A percentile compares a stretch with the other conserved stretches of the same genome.
Evolutionary conservation across 2,888 invertebrate species (phyloP).

Genomic region (Lagria hirta): DNA sequence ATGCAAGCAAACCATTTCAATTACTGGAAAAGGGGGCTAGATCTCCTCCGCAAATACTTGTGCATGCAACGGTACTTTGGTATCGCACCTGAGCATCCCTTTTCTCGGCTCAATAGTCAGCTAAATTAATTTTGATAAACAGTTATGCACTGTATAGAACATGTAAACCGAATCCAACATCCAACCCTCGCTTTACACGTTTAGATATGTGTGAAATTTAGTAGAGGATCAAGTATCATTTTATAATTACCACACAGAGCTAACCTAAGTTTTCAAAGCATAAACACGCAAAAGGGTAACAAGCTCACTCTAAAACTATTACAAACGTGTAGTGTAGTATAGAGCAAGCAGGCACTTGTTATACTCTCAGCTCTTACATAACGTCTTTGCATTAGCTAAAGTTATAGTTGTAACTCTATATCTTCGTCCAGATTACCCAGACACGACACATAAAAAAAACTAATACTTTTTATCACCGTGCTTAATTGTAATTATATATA

Average conservation of each 20-base stretch:
- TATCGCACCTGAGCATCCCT: slow-evolving; percentile 17
- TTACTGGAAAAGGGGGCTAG: slow-evolving; percentile 21
- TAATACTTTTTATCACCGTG: too few species aligned
- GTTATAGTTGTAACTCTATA: too few species aligned
- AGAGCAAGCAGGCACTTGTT: slow-evolving; percentile 18
- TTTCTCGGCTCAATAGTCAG: slow-evolving; percentile 13
- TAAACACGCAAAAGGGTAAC: slow-evolving; percentile 15
- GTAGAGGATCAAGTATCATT: slow-evolving; percentile 7
- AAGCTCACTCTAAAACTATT: too few species aligned
- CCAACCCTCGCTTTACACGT: neutral
- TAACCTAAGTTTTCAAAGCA: slow-evolving; percentile 14
- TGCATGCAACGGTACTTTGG: slow-evolving; percentile 18
- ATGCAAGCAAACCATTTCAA: slow-evolving; percentile 28
- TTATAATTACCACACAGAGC: slow-evolving; percentile 15
- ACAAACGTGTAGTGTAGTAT: slow-evolving; percentile 12
- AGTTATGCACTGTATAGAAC: slow-evolving; percentile 14
- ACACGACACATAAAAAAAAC: too few species aligned
- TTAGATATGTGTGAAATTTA: slow-evolving; percentile 8
- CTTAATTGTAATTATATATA: too few species aligned
- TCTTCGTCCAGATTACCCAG: too few species aligned
- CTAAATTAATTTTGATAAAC: slow-evolving; percentile 23
- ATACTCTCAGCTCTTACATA: slow-evolving; percentile 21
- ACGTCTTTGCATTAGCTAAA: too few species aligned
- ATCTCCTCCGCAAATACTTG: slow-evolving; percentile 23
- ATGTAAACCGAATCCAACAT: slow-evolving; percentile 5